A percentile compares a stretch with the other conserved stretches of the same genome.
Conservation (phyloP, 2,113 vertebrate genomes). For the Crotalus helleri region DNA sequence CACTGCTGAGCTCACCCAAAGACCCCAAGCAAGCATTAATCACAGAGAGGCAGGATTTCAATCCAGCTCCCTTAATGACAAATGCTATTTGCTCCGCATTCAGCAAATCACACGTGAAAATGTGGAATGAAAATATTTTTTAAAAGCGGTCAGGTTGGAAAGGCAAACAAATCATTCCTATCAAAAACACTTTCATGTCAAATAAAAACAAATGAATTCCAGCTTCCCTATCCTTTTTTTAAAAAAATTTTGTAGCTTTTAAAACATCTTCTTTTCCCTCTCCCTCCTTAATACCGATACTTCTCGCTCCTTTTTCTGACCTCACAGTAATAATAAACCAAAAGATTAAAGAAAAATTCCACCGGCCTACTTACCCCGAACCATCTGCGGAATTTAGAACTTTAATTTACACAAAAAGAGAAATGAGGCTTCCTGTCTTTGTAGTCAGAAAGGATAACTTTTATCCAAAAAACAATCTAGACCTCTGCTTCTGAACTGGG, state of each 20-base stretch:
- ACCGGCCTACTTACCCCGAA: constrained; percentile 49
- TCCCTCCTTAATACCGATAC: constrained; percentile 34
- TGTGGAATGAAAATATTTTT: constrained; percentile 27
- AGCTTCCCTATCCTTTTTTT: constrained; percentile 45
- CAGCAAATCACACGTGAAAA: constrained; percentile 30
- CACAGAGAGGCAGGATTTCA: background rate
- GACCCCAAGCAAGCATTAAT: background rate
- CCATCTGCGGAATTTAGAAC: constrained; percentile 58
- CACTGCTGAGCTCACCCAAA: background rate
- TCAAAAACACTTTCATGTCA: constrained; percentile 54
- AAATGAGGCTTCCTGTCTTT: constrained; percentile 56
- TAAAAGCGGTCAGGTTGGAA: constrained; percentile 37
- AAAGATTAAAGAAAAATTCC: constrained; percentile 56
- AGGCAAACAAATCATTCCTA: constrained; percentile 55
- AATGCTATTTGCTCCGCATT: background rate
- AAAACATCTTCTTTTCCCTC: background rate
- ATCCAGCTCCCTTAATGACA: background rate
- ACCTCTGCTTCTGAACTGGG: constrained; percentile 34
- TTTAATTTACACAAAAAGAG: constrained; percentile 58
- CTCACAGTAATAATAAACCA: constrained; percentile 62
- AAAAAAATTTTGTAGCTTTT: constrained; percentile 13
- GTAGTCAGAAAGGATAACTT: constrained; percentile 60
- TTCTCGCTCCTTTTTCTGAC: background rate
- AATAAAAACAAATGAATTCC: constrained; percentile 35
- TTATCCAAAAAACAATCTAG: constrained; percentile 37